A percentile compares a stretch with the other conserved stretches of the same genome.
phyloP scores from a whole-genome alignment of 2,888 invertebrate genomes.

The Parnassius apollo region DNA sequence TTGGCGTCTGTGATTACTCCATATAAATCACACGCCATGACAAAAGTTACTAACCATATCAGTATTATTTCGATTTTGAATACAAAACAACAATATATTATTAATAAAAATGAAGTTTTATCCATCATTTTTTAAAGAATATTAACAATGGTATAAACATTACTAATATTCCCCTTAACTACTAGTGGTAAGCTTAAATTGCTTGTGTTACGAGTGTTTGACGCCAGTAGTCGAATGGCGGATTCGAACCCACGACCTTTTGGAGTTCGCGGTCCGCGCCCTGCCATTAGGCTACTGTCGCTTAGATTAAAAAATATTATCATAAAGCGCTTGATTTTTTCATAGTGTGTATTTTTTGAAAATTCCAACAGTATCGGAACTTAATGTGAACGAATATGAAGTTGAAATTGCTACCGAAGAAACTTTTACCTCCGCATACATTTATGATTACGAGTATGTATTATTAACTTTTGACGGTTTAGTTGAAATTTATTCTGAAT shows the following conservation, averaged over 20 bases:
- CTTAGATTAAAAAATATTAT: no score
- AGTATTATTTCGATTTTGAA: constrained; percentile 28
- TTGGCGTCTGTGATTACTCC: constrained; percentile 34
- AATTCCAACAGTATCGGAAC: constrained; percentile 64
- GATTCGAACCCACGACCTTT: no score
- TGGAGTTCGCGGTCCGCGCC: no score
- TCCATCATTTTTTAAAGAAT: constrained; percentile 43
- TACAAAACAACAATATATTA: constrained; percentile 23
- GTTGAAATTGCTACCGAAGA: constrained; percentile 45
- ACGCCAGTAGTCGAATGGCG: no score
- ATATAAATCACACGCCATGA: constrained; percentile 35
- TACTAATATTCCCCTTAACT: no score
- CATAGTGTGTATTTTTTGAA: no score
- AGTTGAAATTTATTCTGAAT: constrained; percentile 40
- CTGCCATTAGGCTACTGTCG: no score
- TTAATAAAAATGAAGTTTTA: constrained; percentile 52
- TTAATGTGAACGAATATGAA: constrained; percentile 50
- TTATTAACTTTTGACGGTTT: constrained; percentile 38
- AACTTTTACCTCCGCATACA: constrained; percentile 42
- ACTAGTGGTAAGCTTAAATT: no score
- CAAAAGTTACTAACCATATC: constrained; percentile 2
- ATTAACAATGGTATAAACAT: no score
- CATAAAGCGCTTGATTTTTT: constrained; percentile 53
- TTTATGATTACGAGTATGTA: constrained; percentile 43
- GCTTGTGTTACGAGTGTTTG: no score